Evolutionary conservation across 2,888 invertebrate species (phyloP).

Genomic region (Itoplectis maculator): DNA sequence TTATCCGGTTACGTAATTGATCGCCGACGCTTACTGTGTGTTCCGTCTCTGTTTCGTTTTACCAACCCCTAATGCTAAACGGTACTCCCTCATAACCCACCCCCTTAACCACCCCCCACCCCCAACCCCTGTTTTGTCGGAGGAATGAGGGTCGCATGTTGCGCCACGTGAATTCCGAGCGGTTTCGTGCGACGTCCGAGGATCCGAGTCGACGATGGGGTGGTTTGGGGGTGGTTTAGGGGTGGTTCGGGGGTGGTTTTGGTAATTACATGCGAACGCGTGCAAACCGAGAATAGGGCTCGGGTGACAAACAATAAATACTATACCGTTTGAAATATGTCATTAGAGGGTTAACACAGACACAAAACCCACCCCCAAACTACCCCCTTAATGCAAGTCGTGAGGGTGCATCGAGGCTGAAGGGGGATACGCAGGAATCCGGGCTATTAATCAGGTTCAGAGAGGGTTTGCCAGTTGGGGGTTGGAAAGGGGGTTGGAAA

Average conservation of each 20-base stretch:
- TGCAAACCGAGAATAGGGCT: conserved; percentile 14
- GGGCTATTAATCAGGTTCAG: conserved; percentile 70
- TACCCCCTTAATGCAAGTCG: too few species aligned
- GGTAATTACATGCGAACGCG: conserved; percentile 53
- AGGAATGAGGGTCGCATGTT: conserved; percentile 13
- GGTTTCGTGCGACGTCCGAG: background rate
- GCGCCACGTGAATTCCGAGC: conserved; percentile 1
- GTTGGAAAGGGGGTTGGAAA: background rate
- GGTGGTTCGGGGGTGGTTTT: conserved; percentile 1
- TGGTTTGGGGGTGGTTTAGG: background rate
- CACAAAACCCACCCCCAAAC: too few species aligned
- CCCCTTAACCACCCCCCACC: background rate
- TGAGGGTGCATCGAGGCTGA: background rate
- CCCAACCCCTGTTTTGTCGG: too few species aligned
- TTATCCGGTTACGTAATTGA: conserved; percentile 82
- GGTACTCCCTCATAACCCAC: conserved; percentile 27
- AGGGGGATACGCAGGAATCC: conserved; percentile 63
- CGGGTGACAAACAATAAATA: too few species aligned
- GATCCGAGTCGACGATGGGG: too few species aligned
- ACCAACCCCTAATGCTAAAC: conserved; percentile 5
- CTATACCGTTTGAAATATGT: too few species aligned
- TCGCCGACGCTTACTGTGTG: conserved; percentile 74
- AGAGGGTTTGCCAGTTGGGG: conserved; percentile 55
- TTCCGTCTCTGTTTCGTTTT: conserved; percentile 4
- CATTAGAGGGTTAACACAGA: too few species aligned